Base-by-base conservation (phyloP, 2,888 invertebrate species). In the Drosophila peninsularis region DNA sequence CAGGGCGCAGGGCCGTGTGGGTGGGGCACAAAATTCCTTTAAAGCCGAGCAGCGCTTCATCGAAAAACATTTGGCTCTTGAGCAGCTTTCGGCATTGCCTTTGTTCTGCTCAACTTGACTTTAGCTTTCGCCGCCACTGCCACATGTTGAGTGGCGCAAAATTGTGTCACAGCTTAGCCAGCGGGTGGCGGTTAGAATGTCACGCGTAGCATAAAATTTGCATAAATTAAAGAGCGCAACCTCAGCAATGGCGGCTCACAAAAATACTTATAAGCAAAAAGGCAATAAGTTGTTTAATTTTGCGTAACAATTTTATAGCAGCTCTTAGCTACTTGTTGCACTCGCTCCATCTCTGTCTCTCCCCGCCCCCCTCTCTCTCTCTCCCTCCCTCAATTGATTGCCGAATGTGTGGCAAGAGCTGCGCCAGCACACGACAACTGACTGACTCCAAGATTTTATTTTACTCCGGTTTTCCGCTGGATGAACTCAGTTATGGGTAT, bases 81-180 rank as follows among this genome's bases (percentile, higher is more conserved):
- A 82, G 69, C 72, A 85, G 82, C 71, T 69, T 70, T 74, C 70
- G 66, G 52, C 82, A 45, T 39, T 24, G 62, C 68, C 78, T 78
- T 83, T 80, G 84, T 83, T 86, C 70, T 64, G 61, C 64, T 70
- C 57, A 64, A 64, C 66, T 69, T 80, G 68, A 69, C 80, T 80
- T 69, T 80, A 50, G 55, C 72, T 63, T 52, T 34, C 21, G 49
- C 64, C 42, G 58, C 64, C 64, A 47, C 68, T 65, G 80, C 81
- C 88, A 78, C 86, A 84, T 88, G 88, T 80, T 86, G 84, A 88
- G 83, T 86, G 86, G 80, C 73, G 57, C 55, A 75, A 85, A 82
- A 84, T 84, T 88, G 88, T 85, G 83, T 85, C 88, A 81, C 69
- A 71, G 78, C 68, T 71, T 70, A 71, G 63, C 30, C 72, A 71